Percentiles rank a stretch among this genome's conserved stretches.
phyloP scores from a whole-genome alignment of 1,140 invertebrate species.

The Neelides sp. region DNA sequence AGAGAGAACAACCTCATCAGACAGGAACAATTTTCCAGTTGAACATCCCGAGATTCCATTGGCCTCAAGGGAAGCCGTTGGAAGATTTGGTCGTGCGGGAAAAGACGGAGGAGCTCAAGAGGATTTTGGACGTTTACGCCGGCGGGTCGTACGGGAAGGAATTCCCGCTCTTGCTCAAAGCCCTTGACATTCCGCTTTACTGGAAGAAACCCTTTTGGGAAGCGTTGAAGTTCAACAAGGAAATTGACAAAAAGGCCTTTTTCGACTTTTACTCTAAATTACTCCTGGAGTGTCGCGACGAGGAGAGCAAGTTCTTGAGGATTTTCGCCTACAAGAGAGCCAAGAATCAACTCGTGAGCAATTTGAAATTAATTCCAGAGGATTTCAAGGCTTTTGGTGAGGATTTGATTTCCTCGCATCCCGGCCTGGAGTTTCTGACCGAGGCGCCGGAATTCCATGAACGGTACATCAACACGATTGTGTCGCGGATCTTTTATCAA shows the following conservation, averaged over 20 bases:
- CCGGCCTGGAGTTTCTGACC: conserved; percentile 71
- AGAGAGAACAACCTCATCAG: no score
- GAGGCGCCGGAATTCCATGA: conserved; percentile 97
- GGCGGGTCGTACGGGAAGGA: no score
- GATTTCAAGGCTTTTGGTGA: conserved; percentile 32
- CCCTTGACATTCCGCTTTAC: conserved; percentile 57
- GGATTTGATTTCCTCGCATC: conserved; percentile 43
- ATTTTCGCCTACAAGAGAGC: conserved; percentile 43
- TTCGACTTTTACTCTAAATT: conserved; percentile 20
- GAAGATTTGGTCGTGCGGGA: no score
- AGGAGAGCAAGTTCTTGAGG: conserved; percentile 75
- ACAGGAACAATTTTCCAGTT: no score
- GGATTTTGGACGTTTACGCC: no score
- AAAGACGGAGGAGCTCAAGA: no score
- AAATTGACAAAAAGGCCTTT: no score
- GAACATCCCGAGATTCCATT: no score
- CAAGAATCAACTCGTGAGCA: not conserved
- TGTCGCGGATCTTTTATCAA: conserved; percentile 89
- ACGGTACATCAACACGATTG: conserved; percentile 49
- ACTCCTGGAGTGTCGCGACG: conserved; percentile 68
- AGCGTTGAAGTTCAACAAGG: no score
- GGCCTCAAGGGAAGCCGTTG: no score
- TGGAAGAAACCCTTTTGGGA: conserved; percentile 89
- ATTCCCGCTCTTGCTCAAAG: conserved; percentile 33
- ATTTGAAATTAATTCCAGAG: not conserved